Conservation (phyloP, 2,113 vertebrate genomes). For the Silurus asotus region DNA sequence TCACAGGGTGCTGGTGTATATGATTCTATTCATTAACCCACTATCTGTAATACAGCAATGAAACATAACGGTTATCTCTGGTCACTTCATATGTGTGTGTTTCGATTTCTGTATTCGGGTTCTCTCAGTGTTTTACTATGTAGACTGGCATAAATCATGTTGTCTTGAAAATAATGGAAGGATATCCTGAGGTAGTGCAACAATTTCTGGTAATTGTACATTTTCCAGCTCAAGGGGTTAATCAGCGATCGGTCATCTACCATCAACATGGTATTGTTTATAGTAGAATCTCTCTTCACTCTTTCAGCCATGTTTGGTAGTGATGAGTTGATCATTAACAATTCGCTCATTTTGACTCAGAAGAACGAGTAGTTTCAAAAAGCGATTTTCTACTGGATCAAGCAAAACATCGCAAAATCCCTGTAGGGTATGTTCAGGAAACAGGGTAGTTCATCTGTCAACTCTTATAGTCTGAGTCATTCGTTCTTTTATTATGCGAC, state of each 20-base stretch:
- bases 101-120: not conserved
- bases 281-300: not conserved
- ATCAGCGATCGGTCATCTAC: not conserved
- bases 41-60: not conserved
- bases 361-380: too few relatives aligned
- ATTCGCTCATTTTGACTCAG: too few relatives aligned
- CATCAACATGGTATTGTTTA: not conserved
- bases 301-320: not conserved
- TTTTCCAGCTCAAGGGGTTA: not conserved
- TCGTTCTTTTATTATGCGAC: too few relatives aligned
- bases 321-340: too few relatives aligned
- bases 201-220: not conserved
- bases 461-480: too few relatives aligned
- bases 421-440: too few relatives aligned
- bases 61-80: not conserved
- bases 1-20: not conserved
- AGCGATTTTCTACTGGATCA: too few relatives aligned
- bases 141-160: not conserved
- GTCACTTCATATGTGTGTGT: not conserved
- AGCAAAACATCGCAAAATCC: too few relatives aligned
- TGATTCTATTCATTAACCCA: not conserved
- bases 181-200: too few relatives aligned
- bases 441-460: too few relatives aligned
- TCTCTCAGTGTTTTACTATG: not conserved
- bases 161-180: too few relatives aligned